Conservation (phyloP, 1,140 invertebrate genomes). For the Drosophila novamexicana region DNA sequence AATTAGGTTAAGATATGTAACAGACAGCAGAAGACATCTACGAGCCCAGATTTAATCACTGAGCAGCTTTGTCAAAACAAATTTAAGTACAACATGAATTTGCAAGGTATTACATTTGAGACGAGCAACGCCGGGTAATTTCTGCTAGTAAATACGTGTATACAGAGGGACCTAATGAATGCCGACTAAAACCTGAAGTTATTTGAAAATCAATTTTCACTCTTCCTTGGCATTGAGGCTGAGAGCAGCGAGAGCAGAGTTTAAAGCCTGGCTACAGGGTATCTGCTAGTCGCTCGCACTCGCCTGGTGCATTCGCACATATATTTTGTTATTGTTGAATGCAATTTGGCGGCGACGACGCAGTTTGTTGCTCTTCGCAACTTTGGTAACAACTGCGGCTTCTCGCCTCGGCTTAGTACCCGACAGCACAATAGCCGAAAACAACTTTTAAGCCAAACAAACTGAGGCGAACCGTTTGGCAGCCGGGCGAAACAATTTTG, state of each 20-base stretch:
- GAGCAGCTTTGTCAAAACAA: no score
- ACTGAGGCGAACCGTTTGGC: neutral
- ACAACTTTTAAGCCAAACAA: slow-evolving; percentile 9
- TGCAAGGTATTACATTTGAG: no score
- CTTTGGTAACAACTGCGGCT: slow-evolving; percentile 25
- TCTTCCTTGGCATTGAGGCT: no score
- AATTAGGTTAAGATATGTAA: neutral
- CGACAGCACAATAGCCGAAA: neutral
- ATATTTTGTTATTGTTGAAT: slow-evolving; percentile 66
- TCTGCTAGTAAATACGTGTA: no score
- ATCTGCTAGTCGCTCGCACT: neutral
- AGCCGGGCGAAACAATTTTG: neutral
- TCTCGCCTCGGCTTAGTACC: neutral
- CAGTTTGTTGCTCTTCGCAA: slow-evolving; percentile 19
- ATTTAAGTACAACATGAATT: no score
- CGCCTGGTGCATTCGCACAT: slow-evolving; percentile 6
- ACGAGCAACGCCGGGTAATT: no score
- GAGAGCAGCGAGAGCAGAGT: no score
- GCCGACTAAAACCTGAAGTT: no score
- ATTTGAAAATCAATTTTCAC: neutral
- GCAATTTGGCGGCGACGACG: slow-evolving; percentile 51
- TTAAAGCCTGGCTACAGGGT: no score
- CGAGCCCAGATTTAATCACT: no score
- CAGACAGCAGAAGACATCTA: neutral
- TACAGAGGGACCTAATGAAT: no score